Conservation (phyloP, 2,888 invertebrate genomes). For the Tetropium fuscum region DNA sequence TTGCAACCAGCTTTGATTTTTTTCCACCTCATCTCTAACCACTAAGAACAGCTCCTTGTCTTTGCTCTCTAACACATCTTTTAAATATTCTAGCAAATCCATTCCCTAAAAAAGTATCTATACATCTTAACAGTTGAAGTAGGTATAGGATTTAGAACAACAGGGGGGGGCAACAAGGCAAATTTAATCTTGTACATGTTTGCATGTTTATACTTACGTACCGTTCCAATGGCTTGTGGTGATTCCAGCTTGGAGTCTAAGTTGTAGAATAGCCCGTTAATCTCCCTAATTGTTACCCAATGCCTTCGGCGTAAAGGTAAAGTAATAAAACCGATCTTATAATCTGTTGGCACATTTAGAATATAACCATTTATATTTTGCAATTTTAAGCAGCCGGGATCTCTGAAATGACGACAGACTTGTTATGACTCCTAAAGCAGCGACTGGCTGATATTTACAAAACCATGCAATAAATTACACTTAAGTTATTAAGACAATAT, state of each 20-base stretch:
- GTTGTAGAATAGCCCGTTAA: conserved; percentile 87
- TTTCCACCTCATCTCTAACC: conserved; percentile 79
- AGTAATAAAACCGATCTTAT: conserved; percentile 88
- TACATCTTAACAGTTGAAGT: too few species aligned
- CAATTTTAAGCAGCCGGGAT: conserved; percentile 81
- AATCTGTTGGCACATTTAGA: conserved; percentile 92
- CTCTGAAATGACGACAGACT: conserved; percentile 75
- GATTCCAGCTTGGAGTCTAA: conserved; percentile 91
- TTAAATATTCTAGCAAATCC: conserved; percentile 81
- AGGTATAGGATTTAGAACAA: too few species aligned
- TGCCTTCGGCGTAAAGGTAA: conserved; percentile 88
- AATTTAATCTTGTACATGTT: too few species aligned
- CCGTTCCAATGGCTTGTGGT: conserved; percentile 87
- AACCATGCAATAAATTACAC: too few species aligned
- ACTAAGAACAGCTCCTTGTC: conserved; percentile 92
- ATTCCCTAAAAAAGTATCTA: conserved; percentile 75
- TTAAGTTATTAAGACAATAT: too few species aligned
- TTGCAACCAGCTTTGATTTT: conserved; percentile 75
- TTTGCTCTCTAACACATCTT: conserved; percentile 83
- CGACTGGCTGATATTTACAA: too few species aligned
- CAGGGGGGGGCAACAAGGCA: too few species aligned
- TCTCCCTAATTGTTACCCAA: conserved; percentile 90
- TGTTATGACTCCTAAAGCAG: too few species aligned
- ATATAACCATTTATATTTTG: conserved; percentile 91
- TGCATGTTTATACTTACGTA: too few species aligned